Evolutionary conservation across 1,140 invertebrate species (phyloP).

Genomic region (Vollenhovia emeryi): DNA sequence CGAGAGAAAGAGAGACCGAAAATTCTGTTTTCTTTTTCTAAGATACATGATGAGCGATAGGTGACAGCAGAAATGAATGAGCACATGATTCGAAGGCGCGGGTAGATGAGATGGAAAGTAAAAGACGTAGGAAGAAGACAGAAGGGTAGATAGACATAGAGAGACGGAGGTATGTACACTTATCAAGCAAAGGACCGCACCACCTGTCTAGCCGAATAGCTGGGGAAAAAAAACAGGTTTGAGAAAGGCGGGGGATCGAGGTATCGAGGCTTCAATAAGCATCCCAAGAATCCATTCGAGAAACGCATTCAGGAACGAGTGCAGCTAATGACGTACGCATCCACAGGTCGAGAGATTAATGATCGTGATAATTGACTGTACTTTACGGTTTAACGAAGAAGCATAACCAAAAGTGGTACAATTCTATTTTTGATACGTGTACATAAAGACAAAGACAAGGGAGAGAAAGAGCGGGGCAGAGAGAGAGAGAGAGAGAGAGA

Average conservation of each 20-base stretch:
- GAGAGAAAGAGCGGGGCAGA: conserved; percentile 28
- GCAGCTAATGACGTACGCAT: conserved; percentile 15
- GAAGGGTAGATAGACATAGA: conserved; percentile 38
- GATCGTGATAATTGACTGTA: neutral
- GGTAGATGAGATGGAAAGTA: conserved; percentile 37
- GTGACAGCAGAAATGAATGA: conserved; percentile 79
- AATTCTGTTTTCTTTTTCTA: conserved; percentile 31
- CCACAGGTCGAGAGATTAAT: conserved; percentile 8
- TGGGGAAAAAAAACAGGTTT: neutral
- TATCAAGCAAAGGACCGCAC: conserved; percentile 52
- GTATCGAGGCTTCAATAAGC: conserved; percentile 38
- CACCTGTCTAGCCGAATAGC: conserved; percentile 13
- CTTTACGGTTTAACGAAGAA: neutral
- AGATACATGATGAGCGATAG: conserved; percentile 50
- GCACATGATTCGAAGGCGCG: conserved; percentile 64
- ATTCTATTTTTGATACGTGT: conserved; percentile 37
- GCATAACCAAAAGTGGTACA: conserved; percentile 8
- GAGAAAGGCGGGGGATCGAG: neutral
- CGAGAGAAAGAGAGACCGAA: conserved; percentile 55
- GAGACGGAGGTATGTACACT: conserved; percentile 54
- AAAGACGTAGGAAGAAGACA: conserved; percentile 36
- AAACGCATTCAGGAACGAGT: conserved; percentile 26
- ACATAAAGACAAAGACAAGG: neutral
- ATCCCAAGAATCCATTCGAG: conserved; percentile 38
- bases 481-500: no score